Percentiles rank a stretch among this genome's conserved stretches.
Evolutionary conservation across 2,888 invertebrate species (phyloP).

Genomic region (Caenorhabditis afra): DNA sequence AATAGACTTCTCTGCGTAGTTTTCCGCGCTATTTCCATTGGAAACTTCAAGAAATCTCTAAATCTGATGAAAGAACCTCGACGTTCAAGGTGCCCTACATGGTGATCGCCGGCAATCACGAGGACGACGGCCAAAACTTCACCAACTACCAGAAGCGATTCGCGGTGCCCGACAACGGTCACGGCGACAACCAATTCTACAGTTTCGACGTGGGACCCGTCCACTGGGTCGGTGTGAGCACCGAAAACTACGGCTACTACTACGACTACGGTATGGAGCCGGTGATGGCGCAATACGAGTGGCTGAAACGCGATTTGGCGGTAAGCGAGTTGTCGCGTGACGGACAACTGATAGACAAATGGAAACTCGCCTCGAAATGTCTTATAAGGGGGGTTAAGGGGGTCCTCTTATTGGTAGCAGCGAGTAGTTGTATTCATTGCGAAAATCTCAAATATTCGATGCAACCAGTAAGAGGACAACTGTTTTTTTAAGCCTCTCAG

Average conservation of each 20-base stretch:
- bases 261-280: slow-evolving; percentile 90
- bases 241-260: slow-evolving; percentile 93
- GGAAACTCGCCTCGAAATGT: no score
- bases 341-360: no score
- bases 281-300: slow-evolving; percentile 77
- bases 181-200: slow-evolving; percentile 81
- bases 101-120: slow-evolving; percentile 86
- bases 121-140: slow-evolving; percentile 87
- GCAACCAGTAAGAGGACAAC: no score
- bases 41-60: no score
- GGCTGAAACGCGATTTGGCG: slow-evolving; percentile 76
- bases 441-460: no score
- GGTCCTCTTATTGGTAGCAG: no score
- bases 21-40: no score
- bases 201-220: slow-evolving; percentile 92
- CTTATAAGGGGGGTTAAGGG: no score
- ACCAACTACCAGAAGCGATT: slow-evolving; percentile 93
- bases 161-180: slow-evolving; percentile 88
- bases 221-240: slow-evolving; percentile 93
- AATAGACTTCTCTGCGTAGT: no score
- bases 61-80: no score
- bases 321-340: slow-evolving; percentile 60
- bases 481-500: no score
- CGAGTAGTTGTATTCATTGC: no score
- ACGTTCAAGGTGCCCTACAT: slow-evolving; percentile 87